Percentiles rank a stretch among this genome's conserved stretches.
These are phyloP conservation scores for Seriola quinqueradiata DNA, from an alignment of 2,113 vertebrate genomes.

Conservation along the genomic window DNA sequence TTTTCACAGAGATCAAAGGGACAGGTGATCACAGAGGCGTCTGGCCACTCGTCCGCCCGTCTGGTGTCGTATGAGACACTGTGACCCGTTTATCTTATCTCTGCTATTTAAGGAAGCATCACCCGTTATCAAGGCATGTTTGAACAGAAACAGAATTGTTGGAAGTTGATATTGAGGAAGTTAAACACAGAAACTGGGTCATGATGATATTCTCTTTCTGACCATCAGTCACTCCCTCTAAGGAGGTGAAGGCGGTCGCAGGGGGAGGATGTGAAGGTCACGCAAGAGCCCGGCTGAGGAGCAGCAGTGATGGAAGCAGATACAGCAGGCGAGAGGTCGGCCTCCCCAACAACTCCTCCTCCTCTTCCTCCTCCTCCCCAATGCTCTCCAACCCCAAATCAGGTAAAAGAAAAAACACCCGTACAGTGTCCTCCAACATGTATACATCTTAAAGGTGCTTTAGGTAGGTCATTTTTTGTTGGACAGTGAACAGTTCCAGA, in stretches of 20 bases:
- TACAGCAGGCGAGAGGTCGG: slow-evolving; percentile 86
- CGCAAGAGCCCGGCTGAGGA: slow-evolving; percentile 86
- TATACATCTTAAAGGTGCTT: too few relatives aligned
- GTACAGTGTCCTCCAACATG: too few relatives aligned
- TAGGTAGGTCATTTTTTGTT: too few relatives aligned
- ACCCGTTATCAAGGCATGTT: not conserved
- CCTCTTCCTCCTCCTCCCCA: slow-evolving; percentile 60
- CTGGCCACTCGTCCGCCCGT: too few relatives aligned
- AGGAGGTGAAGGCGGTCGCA: slow-evolving; percentile 87
- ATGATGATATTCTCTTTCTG: not conserved
- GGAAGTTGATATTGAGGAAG: slow-evolving; percentile 9
- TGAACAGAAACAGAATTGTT: slow-evolving; percentile 3
- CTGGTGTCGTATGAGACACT: too few relatives aligned
- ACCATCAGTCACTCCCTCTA: slow-evolving; percentile 85
- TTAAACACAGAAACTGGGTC: slow-evolving; percentile 2
- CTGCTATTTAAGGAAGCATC: not conserved
- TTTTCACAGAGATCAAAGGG: too few relatives aligned
- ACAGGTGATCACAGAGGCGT: too few relatives aligned
- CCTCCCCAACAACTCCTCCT: slow-evolving; percentile 77
- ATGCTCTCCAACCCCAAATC: slow-evolving; percentile 93
- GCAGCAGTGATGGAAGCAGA: slow-evolving; percentile 85
- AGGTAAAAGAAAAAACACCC: slow-evolving; percentile 72
- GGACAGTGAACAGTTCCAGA: too few relatives aligned
- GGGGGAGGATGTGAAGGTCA: slow-evolving; percentile 76
- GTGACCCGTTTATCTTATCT: slow-evolving; percentile 16